These are phyloP conservation scores for Notolabrus celidotus DNA, from an alignment of 2,797 vertebrate genomes.

Conservation along the genomic window DNA sequence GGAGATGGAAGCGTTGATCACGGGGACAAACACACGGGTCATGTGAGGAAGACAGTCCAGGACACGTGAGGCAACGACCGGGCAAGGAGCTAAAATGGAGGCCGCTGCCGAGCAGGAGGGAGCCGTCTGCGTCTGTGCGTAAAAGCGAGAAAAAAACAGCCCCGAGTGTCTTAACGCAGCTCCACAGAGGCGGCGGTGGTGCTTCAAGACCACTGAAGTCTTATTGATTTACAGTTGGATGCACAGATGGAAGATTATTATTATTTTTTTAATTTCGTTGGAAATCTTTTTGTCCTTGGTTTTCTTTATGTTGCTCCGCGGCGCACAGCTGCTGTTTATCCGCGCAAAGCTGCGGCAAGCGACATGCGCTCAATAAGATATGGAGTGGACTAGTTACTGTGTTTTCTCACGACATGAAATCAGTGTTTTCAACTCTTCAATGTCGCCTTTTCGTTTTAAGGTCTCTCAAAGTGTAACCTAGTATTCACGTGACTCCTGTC, in stretches of 20 bases:
- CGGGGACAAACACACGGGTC: slow-evolving; percentile 98
- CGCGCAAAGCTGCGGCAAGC: slow-evolving; percentile 64
- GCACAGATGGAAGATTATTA: background rate
- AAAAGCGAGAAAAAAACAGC: background rate
- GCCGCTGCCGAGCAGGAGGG: slow-evolving; percentile 70
- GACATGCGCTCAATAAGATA: slow-evolving; percentile 74
- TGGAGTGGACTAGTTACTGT: slow-evolving; percentile 74
- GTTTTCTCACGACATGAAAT: background rate
- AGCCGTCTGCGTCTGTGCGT: slow-evolving; percentile 59
- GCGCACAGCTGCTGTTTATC: slow-evolving; percentile 69
- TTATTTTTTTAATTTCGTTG: background rate
- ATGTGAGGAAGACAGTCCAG: slow-evolving; percentile 91
- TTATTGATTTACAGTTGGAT: background rate
- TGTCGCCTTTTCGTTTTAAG: background rate
- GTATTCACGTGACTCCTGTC: slow-evolving; percentile 32
- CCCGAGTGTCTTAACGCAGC: background rate
- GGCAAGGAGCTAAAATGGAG: slow-evolving; percentile 85
- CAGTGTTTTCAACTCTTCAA: accelerated
- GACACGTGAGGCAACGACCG: slow-evolving; percentile 90
- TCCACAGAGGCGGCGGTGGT: background rate
- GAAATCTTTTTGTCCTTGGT: slow-evolving; percentile 28
- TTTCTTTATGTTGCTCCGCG: slow-evolving; percentile 42
- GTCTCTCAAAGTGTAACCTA: accelerated
- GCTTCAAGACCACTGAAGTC: background rate
- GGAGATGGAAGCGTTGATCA: slow-evolving; percentile 91